A percentile compares a stretch with the other conserved stretches of the same genome.
Conservation (phyloP, 2,113 vertebrate species). For the Telmatochromis brachygnathus region DNA sequence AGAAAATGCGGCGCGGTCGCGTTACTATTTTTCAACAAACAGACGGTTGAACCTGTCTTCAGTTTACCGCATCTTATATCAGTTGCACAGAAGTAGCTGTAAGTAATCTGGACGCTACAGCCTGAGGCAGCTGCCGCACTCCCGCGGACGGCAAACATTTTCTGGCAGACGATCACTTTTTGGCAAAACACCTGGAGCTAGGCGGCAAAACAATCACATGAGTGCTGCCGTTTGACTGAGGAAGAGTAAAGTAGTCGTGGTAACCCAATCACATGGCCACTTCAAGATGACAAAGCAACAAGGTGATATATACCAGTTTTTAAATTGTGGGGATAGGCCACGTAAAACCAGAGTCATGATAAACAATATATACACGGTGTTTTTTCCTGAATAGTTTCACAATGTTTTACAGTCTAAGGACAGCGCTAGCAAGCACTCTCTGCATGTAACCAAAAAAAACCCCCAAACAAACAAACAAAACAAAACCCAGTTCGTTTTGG, state of each 20-base stretch:
- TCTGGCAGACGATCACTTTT: neutral
- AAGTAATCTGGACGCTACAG: neutral
- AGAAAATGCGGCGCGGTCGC: neutral
- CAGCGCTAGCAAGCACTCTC: neutral
- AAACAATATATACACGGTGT: neutral
- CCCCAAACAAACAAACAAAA: too few relatives aligned
- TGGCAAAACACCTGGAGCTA: neutral
- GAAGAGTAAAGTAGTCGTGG: neutral
- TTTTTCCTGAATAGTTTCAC: neutral
- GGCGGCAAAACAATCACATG: neutral
- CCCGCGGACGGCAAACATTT: neutral
- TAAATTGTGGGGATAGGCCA: neutral
- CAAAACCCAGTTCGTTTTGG: fast-evolving
- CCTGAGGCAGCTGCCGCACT: neutral
- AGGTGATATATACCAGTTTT: neutral
- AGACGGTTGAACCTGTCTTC: neutral
- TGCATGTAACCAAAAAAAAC: neutral
- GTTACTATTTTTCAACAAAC: neutral
- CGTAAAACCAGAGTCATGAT: neutral
- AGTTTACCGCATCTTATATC: neutral
- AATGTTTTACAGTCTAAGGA: neutral
- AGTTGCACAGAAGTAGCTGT: neutral
- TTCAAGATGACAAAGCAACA: neutral
- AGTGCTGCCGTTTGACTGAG: neutral
- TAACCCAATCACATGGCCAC: neutral